Evolutionary conservation across 2,113 vertebrate species (phyloP).

Genomic region (Sander vitreus): DNA sequence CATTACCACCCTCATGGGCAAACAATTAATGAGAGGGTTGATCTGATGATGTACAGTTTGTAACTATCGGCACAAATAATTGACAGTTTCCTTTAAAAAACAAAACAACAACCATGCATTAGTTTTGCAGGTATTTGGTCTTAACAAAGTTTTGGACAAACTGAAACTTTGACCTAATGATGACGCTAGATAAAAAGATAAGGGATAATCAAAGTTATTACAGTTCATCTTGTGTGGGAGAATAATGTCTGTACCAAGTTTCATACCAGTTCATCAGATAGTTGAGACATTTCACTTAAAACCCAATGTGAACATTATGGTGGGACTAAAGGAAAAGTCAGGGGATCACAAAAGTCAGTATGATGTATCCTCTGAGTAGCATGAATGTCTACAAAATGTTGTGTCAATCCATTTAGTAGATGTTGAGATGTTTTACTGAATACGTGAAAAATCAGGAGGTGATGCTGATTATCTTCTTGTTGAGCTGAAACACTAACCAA

Average conservation of each 20-base stretch:
- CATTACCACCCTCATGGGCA: conserved; percentile 34
- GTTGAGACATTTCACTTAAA: no score
- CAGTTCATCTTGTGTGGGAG: neutral
- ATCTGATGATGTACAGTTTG: conserved; percentile 13
- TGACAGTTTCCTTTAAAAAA: neutral
- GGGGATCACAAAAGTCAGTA: neutral
- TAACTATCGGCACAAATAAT: neutral
- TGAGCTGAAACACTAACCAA: neutral
- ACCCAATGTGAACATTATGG: no score
- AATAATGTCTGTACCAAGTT: no score
- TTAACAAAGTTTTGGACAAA: neutral
- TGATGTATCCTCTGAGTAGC: neutral
- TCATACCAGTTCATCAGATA: no score
- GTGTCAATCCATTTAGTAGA: neutral
- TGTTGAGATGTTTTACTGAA: neutral
- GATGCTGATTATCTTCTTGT: neutral
- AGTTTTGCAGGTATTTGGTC: neutral
- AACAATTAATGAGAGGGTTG: conserved; percentile 16
- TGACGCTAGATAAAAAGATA: neutral
- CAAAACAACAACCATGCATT: neutral
- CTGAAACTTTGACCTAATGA: neutral
- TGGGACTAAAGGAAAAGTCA: neutral
- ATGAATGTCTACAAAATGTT: neutral
- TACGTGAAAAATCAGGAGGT: neutral
- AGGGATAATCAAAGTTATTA: no score